Evolutionary conservation across 64 coral and sea anemone species (phyloP), one percentile per base, ranked within the genome.

Genomic region (Trachythela sp.): DNA sequence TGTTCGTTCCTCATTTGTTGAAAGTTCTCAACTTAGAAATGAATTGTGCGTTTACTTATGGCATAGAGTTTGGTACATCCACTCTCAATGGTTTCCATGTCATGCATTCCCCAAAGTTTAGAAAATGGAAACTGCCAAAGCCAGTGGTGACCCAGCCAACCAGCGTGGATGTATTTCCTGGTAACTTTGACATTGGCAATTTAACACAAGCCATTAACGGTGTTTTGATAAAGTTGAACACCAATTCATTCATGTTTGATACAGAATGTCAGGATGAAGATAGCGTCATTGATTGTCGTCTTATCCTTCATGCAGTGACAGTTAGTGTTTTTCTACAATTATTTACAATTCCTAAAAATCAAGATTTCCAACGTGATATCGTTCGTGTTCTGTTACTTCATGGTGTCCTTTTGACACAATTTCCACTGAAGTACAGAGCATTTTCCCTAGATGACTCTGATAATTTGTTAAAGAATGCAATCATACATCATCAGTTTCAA

Each of bases 11-110:
- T 29, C 84, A 92, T 70, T 48, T 94, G 8, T 39, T 51, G 8
- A 75, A 87, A 31, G 85, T 87, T 8, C 90, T 92, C 13, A 59
- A 60, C 10, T 83, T 83, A n/a, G 87, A 77, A 45, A 77, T 94
- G 24, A 94, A 89, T 48, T 94, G 93, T 84, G 93, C 91, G 13
- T 94, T 89, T 24, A 92, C 91, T 26, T 85, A 84, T 20, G 90
- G 87, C 18, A 92, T 94, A 49, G 83, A 94, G 8, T 92, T 92
- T 70, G 48, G 59, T n/a, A 71, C 90, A 13, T 83, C 90, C n/a
- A 91, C 87, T 36, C 86, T 85, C 8, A 86, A 83, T 37, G 93
- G 93, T 48, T 92, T 87, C 18, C 91, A 92, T 51, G 22, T 50
- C 33, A 40, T 89, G 59, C 76, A 86, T 0, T 1, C 90, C 85